Evolutionary conservation across 2,113 vertebrate species (phyloP).

Genomic region (Platysteira castanea): DNA sequence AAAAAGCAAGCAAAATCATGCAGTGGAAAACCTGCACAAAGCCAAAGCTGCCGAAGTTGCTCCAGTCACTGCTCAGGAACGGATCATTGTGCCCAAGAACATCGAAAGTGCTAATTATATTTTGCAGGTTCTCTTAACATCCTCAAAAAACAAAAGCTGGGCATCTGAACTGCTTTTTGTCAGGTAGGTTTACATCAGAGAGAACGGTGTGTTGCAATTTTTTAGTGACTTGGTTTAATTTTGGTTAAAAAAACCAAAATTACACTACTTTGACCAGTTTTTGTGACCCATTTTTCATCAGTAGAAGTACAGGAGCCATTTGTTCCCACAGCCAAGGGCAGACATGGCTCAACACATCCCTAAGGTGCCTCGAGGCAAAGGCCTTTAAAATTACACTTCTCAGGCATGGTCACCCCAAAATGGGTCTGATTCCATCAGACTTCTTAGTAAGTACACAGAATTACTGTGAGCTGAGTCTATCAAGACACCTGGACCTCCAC

Average conservation of each 20-base stretch:
- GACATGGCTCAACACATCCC: fast-evolving
- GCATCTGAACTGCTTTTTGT: not conserved
- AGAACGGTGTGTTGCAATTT: not conserved
- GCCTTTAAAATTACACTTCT: not conserved
- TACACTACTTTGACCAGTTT: not conserved
- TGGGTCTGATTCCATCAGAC: not conserved
- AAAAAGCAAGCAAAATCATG: not conserved
- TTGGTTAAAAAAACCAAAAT: not conserved
- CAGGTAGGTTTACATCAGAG: not conserved
- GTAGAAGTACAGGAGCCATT: not conserved
- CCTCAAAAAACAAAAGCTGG: not conserved
- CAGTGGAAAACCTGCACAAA: constrained; percentile 27
- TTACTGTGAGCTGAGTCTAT: not conserved
- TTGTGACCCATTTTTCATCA: not conserved
- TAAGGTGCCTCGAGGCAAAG: not conserved
- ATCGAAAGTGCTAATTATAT: not conserved
- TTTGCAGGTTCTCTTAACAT: not conserved
- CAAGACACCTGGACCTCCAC: not conserved
- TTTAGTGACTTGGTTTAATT: not conserved
- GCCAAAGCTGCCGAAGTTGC: constrained; percentile 14
- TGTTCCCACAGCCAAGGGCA: not conserved
- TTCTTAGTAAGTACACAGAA: not conserved
- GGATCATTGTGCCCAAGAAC: not conserved
- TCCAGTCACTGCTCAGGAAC: not conserved
- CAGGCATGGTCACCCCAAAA: not conserved